A percentile compares a stretch with the other conserved stretches of the same genome.
phyloP scores from a whole-genome alignment of 2,797 vertebrate species.

The Enteromius trimaculatus region DNA sequence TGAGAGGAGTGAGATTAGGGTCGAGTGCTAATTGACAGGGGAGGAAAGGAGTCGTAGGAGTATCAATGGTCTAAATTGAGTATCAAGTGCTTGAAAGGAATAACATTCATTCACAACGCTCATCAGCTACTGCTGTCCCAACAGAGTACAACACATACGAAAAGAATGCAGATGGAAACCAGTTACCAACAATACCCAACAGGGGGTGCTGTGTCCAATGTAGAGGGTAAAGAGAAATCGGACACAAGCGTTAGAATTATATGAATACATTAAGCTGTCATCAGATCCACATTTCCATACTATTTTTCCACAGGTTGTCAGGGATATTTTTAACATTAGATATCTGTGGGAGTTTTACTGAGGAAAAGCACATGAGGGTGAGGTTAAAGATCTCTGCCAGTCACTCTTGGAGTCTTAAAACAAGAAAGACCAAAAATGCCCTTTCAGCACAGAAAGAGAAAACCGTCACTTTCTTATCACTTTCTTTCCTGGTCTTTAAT shows the following conservation, averaged over 20 bases:
- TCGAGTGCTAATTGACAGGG: constrained; percentile 48
- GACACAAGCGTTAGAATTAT: constrained; percentile 37
- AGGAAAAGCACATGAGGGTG: constrained; percentile 71
- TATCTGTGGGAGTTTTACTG: constrained; percentile 73
- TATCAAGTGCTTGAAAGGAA: constrained; percentile 65
- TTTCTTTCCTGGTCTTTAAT: constrained; percentile 24
- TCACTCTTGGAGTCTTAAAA: constrained; percentile 42
- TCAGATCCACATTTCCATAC: constrained; percentile 62
- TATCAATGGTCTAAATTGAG: constrained; percentile 45
- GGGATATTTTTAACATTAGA: constrained; percentile 63
- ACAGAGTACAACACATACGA: constrained; percentile 65
- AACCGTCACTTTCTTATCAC: constrained; percentile 9
- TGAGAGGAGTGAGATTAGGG: constrained; percentile 34
- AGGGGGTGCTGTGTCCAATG: constrained; percentile 9
- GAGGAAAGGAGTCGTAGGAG: constrained; percentile 36
- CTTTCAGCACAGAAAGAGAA: constrained; percentile 57
- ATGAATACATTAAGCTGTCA: constrained; percentile 16
- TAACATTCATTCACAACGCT: constrained; percentile 55
- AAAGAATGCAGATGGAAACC: constrained; percentile 14
- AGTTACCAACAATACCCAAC: constrained; percentile 54
- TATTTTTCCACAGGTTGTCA: constrained; percentile 47
- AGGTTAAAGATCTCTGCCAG: constrained; percentile 47
- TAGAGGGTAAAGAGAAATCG: constrained; percentile 11
- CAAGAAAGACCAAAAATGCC: constrained; percentile 18
- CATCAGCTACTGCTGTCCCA: constrained; percentile 60